phyloP scores from a whole-genome alignment of 53 echinoderm and acorn worm genomes.

The Arbacia lixula region DNA sequence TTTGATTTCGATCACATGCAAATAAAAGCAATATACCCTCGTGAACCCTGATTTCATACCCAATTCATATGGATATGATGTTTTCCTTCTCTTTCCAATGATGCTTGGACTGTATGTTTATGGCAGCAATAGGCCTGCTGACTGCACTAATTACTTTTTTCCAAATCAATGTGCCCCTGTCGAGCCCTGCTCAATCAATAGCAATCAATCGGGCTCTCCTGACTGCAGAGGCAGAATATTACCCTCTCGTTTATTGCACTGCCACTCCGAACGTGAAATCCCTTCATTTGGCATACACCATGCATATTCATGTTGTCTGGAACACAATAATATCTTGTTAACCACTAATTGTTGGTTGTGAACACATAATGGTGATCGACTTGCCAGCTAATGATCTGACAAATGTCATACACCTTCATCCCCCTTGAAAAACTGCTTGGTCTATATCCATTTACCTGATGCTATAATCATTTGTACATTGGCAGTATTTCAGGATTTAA shows the following conservation, averaged over 20 bases:
- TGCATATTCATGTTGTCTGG: constrained; percentile 16
- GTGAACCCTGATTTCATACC: neutral
- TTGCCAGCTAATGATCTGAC: no score
- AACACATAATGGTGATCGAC: no score
- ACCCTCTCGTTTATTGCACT: neutral
- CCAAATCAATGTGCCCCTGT: constrained; percentile 39
- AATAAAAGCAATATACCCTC: no score
- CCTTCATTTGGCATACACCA: constrained; percentile 24
- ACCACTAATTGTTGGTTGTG: no score
- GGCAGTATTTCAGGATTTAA: no score
- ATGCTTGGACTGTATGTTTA: neutral
- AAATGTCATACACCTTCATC: no score
- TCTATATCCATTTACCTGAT: no score
- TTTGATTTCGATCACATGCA: no score
- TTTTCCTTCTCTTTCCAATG: neutral
- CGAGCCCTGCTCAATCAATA: constrained; percentile 11
- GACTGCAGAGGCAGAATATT: constrained; percentile 8
- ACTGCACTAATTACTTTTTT: constrained; percentile 29
- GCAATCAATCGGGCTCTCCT: constrained; percentile 9
- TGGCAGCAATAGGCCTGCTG: constrained; percentile 1
- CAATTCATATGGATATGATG: neutral
- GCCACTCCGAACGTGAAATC: constrained; percentile 1
- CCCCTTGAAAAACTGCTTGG: no score
- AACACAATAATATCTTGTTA: no score
- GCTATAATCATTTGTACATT: no score